Evolutionary conservation across 2,113 vertebrate species (phyloP).

Genomic region (Corythoichthys haematopterus): DNA sequence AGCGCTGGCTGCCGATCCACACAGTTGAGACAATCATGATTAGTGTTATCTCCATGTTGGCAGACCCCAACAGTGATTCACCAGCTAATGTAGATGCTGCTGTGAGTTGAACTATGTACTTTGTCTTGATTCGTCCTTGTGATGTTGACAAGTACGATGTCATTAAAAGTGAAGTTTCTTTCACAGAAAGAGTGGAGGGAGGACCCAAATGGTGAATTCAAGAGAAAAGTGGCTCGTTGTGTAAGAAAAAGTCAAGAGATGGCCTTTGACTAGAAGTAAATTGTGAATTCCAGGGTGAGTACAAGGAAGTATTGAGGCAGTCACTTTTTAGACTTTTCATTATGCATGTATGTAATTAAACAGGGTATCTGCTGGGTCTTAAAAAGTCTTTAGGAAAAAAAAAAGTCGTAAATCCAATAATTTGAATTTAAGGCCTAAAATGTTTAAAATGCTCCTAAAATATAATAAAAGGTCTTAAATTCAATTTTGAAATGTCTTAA

Average conservation of each 20-base stretch:
- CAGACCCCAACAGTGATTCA: conserved; percentile 98
- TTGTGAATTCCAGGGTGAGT: conserved; percentile 62
- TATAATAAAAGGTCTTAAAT: too few relatives aligned
- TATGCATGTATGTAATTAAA: too few relatives aligned
- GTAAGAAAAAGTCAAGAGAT: conserved; percentile 83
- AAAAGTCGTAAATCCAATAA: too few relatives aligned
- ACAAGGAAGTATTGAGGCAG: not conserved
- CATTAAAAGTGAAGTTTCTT: conserved; percentile 14
- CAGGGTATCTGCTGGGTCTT: too few relatives aligned
- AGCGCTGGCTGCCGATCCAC: conserved; percentile 98
- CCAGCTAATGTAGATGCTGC: conserved; percentile 98
- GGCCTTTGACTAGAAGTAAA: conserved; percentile 72
- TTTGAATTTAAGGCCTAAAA: too few relatives aligned
- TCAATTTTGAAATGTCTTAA: too few relatives aligned
- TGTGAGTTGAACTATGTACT: conserved; percentile 70
- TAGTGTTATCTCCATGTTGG: conserved; percentile 99
- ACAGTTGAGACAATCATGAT: conserved; percentile 99
- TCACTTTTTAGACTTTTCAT: not conserved
- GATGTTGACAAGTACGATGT: not conserved
- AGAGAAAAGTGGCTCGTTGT: conserved; percentile 79
- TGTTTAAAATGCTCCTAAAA: too few relatives aligned
- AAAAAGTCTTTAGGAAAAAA: too few relatives aligned
- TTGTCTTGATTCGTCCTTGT: not conserved
- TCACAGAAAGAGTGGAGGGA: conserved; percentile 81
- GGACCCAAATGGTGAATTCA: conserved; percentile 79